Conservation (phyloP, 2,888 invertebrate genomes). For the Eupithecia pulchellata region DNA sequence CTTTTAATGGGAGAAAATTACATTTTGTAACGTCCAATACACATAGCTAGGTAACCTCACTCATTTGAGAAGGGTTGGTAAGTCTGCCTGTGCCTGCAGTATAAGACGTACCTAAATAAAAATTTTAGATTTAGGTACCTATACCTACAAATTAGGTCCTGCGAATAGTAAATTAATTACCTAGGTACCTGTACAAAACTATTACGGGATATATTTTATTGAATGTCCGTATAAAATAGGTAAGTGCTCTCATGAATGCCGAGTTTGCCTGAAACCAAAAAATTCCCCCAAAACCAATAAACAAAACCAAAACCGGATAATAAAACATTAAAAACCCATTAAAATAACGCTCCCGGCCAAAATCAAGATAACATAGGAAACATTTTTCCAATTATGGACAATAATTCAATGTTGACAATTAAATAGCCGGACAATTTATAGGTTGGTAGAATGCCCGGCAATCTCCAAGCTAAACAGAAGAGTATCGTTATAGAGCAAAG, state of each 20-base stretch:
- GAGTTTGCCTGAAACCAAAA: neutral
- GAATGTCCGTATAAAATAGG: no score
- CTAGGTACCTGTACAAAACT: no score
- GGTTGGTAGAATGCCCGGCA: conserved; percentile 48
- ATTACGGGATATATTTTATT: no score
- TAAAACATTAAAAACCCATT: conserved; percentile 14
- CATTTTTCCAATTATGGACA: conserved; percentile 19
- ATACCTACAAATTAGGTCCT: no score
- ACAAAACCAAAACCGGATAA: neutral
- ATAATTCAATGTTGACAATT: conserved; percentile 29
- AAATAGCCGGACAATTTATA: conserved; percentile 40
- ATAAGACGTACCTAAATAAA: no score
- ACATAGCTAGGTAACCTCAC: no score
- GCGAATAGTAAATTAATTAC: no score
- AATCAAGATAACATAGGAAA: conserved; percentile 23
- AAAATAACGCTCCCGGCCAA: conserved; percentile 25
- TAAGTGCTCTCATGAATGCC: neutral
- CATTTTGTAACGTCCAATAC: no score
- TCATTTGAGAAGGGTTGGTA: no score
- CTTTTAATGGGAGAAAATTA: conserved; percentile 21
- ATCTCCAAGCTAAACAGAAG: conserved; percentile 63
- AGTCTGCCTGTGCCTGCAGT: no score
- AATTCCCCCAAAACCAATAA: neutral
- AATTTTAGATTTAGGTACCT: no score
- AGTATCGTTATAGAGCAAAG: conserved; percentile 71